Conservation (phyloP, 2,888 invertebrate species). For the Synanthedon andrenaeformis region DNA sequence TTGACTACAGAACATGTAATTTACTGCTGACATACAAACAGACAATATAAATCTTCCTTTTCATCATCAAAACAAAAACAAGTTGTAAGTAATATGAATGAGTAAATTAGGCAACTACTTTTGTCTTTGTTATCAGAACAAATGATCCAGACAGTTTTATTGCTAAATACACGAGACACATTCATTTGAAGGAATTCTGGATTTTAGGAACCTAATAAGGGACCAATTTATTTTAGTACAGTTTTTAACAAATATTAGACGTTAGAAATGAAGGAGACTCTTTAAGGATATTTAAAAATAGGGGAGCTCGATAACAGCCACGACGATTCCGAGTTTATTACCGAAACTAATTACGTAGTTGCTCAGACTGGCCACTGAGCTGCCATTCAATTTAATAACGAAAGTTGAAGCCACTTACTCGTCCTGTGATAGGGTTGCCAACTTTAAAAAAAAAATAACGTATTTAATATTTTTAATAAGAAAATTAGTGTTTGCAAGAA, state of each 20-base stretch:
- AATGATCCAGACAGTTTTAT: background rate
- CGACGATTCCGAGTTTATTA: conserved; percentile 3
- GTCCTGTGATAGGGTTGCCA: background rate
- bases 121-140: background rate
- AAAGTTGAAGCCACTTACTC: background rate
- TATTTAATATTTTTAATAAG: too few relatives aligned
- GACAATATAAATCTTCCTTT: background rate
- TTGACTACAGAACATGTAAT: too few relatives aligned
- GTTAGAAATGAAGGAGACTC: background rate
- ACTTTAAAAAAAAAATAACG: too few relatives aligned
- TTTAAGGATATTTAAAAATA: background rate
- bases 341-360: conserved; percentile 19
- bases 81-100: background rate
- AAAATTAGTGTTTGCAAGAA: too few relatives aligned
- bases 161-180: background rate
- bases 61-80: background rate
- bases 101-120: conserved; percentile 12
- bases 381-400: conserved; percentile 20
- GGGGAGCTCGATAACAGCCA: background rate
- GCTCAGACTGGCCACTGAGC: conserved; percentile 14
- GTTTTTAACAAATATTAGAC: background rate
- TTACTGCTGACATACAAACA: too few relatives aligned
- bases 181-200: background rate
- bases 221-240: background rate
- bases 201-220: background rate